Conservation (phyloP, 2,797 vertebrate species). For the Falco biarmicus region DNA sequence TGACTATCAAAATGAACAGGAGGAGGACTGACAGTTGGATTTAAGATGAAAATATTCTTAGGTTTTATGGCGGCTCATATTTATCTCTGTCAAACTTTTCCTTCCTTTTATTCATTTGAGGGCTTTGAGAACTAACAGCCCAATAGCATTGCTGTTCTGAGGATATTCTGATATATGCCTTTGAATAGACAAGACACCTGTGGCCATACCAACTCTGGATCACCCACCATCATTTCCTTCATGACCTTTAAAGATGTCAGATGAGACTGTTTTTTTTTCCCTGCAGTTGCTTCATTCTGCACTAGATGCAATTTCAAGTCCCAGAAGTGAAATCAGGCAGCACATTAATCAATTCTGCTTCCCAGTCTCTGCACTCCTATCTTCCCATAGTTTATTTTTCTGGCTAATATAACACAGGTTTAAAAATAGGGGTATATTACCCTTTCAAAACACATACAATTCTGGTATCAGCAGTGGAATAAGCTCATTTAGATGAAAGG, state of each 20-base stretch:
- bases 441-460: slow-evolving; percentile 5
- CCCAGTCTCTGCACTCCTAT: slow-evolving; percentile 11
- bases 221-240: slow-evolving; percentile 47
- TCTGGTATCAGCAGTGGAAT: slow-evolving; percentile 24
- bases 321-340: slow-evolving; percentile 69
- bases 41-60: not conserved
- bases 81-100: not conserved
- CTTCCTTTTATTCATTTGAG: not conserved
- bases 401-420: slow-evolving; percentile 29
- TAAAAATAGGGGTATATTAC: slow-evolving; percentile 20
- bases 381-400: slow-evolving; percentile 44
- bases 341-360: slow-evolving; percentile 69
- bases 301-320: slow-evolving; percentile 53
- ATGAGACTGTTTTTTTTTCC: not conserved
- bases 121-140: not conserved
- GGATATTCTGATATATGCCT: slow-evolving; percentile 7
- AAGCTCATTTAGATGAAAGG: slow-evolving; percentile 65
- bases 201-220: not conserved
- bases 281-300: slow-evolving; percentile 46
- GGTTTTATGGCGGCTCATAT: not conserved
- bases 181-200: slow-evolving; percentile 24
- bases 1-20: not conserved
- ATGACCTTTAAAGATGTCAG: slow-evolving; percentile 70
- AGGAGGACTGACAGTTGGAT: not conserved
- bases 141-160: not conserved